A percentile compares a stretch with the other conserved stretches of the same genome.
Conservation (phyloP, 2,888 invertebrate species). For the Gastracanthus pulcherrimus region DNA sequence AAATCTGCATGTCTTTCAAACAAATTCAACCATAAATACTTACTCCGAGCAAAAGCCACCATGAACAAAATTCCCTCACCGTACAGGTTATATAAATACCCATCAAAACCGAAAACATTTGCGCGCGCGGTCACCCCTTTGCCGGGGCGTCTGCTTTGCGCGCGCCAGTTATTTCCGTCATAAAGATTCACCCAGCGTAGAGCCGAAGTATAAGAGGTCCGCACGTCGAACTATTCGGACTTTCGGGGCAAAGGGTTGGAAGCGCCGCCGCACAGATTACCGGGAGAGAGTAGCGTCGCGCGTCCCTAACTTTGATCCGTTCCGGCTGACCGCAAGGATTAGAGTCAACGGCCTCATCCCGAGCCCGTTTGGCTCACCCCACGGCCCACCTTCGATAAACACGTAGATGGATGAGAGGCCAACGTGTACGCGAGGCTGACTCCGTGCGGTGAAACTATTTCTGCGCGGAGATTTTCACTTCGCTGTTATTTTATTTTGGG, state of each 20-base stretch:
- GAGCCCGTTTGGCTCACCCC: background rate
- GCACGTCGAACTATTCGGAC: background rate
- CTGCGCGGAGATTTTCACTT: background rate
- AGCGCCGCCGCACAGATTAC: background rate
- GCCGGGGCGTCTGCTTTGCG: background rate
- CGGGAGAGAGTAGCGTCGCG: too few species aligned
- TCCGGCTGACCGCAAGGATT: conserved; percentile 21
- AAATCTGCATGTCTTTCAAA: too few species aligned
- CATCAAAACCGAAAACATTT: too few species aligned
- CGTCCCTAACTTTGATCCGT: conserved; percentile 10
- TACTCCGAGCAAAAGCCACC: too few species aligned
- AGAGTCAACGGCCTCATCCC: conserved; percentile 11
- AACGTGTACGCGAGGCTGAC: background rate
- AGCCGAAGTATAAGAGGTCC: background rate
- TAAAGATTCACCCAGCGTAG: conserved; percentile 21
- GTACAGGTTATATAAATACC: too few species aligned
- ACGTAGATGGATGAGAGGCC: background rate
- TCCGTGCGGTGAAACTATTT: background rate
- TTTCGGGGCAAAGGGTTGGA: background rate
- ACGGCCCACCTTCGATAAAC: background rate
- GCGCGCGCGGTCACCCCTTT: too few species aligned
- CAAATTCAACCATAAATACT: too few species aligned
- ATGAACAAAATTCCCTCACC: too few species aligned
- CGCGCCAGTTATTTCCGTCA: conserved; percentile 18
- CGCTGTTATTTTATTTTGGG: background rate